Conservation (phyloP, 2,113 vertebrate species). For the Pangasianodon gigas region DNA sequence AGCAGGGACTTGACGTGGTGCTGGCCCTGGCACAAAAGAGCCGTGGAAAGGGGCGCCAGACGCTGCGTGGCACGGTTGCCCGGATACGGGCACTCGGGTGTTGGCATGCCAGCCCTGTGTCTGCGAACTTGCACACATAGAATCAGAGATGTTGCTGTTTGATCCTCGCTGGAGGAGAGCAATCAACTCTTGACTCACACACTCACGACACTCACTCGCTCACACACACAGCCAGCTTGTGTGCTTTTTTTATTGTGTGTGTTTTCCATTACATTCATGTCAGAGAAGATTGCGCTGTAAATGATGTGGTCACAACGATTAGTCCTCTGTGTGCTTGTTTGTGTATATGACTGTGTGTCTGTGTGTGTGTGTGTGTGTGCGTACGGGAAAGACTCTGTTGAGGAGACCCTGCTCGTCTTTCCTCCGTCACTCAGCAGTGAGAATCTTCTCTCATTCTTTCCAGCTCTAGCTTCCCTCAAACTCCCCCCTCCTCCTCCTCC, state of each 20-base stretch:
- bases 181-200: slow-evolving; percentile 36
- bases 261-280: slow-evolving; percentile 48
- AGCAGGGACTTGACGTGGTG: slow-evolving; percentile 73
- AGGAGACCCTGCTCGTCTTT: slow-evolving; percentile 40
- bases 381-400: not conserved
- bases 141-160: slow-evolving; percentile 50
- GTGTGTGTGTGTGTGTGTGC: not conserved
- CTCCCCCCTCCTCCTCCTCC: not conserved
- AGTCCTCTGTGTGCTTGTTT: slow-evolving; percentile 27
- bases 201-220: not conserved
- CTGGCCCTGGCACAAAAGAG: slow-evolving; percentile 79
- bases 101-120: slow-evolving; percentile 65
- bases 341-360: not conserved
- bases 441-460: slow-evolving; percentile 44
- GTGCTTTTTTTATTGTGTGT: slow-evolving; percentile 6
- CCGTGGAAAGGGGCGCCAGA: slow-evolving; percentile 59
- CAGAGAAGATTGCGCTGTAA: slow-evolving; percentile 35
- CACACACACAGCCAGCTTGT: slow-evolving; percentile 36
- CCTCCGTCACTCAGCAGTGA: slow-evolving; percentile 40
- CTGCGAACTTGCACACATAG: slow-evolving; percentile 45
- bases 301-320: slow-evolving; percentile 44
- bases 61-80: slow-evolving; percentile 78
- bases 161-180: slow-evolving; percentile 49
- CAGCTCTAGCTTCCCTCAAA: not conserved
- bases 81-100: slow-evolving; percentile 72